Evolutionary conservation across 2,797 vertebrate species (phyloP).

Genomic region (Cossypha niveicapilla): DNA sequence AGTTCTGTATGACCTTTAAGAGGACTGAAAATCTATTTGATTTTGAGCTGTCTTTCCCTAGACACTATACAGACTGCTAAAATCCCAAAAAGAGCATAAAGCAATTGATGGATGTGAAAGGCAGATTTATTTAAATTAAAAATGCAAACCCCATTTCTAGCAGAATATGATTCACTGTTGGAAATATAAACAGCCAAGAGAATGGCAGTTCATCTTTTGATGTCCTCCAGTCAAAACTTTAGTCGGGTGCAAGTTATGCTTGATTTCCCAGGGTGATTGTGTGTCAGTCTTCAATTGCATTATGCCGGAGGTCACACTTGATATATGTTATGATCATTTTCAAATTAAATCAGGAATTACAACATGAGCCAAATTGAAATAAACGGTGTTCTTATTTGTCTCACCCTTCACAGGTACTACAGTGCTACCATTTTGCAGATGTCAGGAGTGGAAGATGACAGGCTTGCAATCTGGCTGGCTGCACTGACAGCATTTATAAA

Average conservation of each 20-base stretch:
- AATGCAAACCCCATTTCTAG: not conserved
- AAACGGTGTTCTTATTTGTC: not conserved
- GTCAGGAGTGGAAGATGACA: slow-evolving; percentile 93
- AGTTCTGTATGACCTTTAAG: not conserved
- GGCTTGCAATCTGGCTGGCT: slow-evolving; percentile 93
- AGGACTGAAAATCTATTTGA: not conserved
- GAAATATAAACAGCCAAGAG: not conserved
- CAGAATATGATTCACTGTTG: not conserved
- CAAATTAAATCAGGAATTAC: not conserved
- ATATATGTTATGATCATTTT: not conserved
- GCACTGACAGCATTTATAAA: slow-evolving; percentile 92
- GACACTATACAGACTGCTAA: not conserved
- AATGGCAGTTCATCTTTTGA: not conserved
- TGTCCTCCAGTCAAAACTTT: not conserved
- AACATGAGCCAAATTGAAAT: not conserved
- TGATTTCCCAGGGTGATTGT: not conserved
- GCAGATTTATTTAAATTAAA: not conserved
- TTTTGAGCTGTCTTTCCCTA: not conserved
- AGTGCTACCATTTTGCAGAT: slow-evolving; percentile 98
- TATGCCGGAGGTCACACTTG: not conserved
- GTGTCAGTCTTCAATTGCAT: not conserved
- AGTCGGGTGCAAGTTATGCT: not conserved
- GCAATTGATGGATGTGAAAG: not conserved
- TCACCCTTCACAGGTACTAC: slow-evolving; percentile 85
- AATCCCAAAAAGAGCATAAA: not conserved